Conservation (phyloP, 2,888 invertebrate genomes). For the Drosophila aldrichi region DNA sequence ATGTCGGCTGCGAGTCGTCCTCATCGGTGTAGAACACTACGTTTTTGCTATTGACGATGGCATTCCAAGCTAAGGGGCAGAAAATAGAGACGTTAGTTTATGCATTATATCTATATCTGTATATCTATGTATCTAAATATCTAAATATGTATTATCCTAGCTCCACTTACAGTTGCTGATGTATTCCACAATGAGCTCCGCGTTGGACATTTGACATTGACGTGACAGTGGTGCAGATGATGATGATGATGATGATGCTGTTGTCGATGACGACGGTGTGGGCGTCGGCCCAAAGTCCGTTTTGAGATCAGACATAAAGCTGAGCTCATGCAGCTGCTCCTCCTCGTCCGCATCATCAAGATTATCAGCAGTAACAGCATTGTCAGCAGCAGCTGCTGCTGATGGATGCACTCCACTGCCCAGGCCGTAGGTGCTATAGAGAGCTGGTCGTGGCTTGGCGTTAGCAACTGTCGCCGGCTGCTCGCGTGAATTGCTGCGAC, state of each 20-base stretch:
- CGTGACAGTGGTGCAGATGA: conserved; percentile 3
- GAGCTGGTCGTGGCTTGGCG: conserved; percentile 29
- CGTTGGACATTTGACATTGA: conserved; percentile 37
- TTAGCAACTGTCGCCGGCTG: conserved; percentile 19
- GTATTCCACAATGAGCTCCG: conserved; percentile 87
- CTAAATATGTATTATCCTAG: too few relatives aligned
- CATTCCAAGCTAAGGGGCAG: conserved; percentile 89
- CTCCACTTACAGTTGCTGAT: conserved; percentile 87
- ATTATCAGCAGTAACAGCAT: not conserved
- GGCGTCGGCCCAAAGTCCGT: conserved; percentile 28
- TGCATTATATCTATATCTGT: too few relatives aligned
- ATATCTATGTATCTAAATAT: too few relatives aligned
- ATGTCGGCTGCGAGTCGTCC: conserved; percentile 42
- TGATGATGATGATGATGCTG: not conserved
- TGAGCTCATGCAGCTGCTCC: conserved; percentile 54
- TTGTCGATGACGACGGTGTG: not conserved
- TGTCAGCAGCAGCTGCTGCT: not conserved
- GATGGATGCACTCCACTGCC: not conserved
- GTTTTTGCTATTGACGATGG: conserved; percentile 87
- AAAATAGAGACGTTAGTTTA: not conserved
- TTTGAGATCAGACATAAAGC: conserved; percentile 65
- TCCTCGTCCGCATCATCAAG: conserved; percentile 34
- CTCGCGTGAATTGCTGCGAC: conserved; percentile 67
- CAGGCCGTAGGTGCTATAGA: conserved; percentile 39
- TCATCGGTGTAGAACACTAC: conserved; percentile 88